Evolutionary conservation across 1,140 invertebrate genomes (phyloP).

Genomic region (Zaprionus lachaisei): DNA sequence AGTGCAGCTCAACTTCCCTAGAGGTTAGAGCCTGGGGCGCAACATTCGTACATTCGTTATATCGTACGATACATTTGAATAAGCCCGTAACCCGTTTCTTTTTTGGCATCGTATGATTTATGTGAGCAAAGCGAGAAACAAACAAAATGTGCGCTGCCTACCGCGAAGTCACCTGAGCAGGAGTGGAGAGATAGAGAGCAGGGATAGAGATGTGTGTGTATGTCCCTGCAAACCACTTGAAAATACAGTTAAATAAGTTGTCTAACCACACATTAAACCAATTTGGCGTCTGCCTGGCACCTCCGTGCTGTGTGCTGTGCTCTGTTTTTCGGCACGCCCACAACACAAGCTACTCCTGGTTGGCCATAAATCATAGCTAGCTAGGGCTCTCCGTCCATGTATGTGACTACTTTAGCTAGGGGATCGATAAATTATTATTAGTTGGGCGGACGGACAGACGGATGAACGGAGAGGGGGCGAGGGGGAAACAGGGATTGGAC

Average conservation of each 20-base stretch:
- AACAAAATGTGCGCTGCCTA: conserved; percentile 38
- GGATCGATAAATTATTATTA: conserved; percentile 84
- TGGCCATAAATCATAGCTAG: conserved; percentile 79
- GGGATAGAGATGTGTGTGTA: conserved; percentile 26
- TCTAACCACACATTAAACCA: conserved; percentile 82
- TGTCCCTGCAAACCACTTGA: conserved; percentile 72
- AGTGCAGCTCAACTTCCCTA: conserved; percentile 9
- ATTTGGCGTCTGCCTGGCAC: conserved; percentile 77
- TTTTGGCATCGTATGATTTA: conserved; percentile 71
- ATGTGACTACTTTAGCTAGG: conserved; percentile 80
- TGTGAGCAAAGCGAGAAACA: conserved; percentile 49
- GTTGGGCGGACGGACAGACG: conserved; percentile 59
- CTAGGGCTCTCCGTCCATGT: conserved; percentile 55
- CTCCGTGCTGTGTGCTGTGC: conserved; percentile 41
- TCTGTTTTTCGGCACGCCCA: conserved; percentile 40
- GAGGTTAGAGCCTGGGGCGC: conserved; percentile 29
- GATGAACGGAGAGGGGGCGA: background rate
- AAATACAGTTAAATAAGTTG: conserved; percentile 80
- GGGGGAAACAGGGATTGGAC: no score
- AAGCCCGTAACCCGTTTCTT: conserved; percentile 69
- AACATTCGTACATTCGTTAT: conserved; percentile 16
- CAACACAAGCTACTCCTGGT: conserved; percentile 42
- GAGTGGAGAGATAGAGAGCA: background rate
- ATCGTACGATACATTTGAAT: conserved; percentile 22
- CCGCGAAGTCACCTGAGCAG: conserved; percentile 57